A percentile compares a stretch with the other conserved stretches of the same genome.
Evolutionary conservation across 2,113 vertebrate species (phyloP).

Genomic region (Microtus oregoni): DNA sequence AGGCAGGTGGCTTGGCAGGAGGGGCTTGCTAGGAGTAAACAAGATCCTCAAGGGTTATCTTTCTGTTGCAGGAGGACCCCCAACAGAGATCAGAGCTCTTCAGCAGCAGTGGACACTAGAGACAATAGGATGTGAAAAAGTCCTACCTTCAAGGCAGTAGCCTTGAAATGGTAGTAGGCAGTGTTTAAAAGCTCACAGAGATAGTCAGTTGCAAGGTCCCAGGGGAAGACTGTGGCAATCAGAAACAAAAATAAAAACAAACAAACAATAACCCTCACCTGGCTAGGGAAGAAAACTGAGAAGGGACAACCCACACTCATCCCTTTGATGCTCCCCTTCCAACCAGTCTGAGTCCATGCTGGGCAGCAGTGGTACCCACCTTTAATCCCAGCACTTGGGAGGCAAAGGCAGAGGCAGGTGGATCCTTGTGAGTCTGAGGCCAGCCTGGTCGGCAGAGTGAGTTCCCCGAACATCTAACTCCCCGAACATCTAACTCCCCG

Average conservation of each 20-base stretch:
- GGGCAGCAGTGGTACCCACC: accelerated
- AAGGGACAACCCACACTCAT: neutral
- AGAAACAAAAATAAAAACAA: neutral
- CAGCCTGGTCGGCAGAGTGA: no score
- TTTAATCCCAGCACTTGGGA: neutral
- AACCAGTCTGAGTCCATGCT: neutral
- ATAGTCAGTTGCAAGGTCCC: neutral
- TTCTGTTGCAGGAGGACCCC: neutral
- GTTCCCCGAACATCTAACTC: neutral
- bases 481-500: no score
- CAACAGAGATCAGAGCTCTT: neutral
- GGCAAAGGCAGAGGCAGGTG: neutral
- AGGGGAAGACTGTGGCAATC: neutral
- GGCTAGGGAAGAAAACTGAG: neutral
- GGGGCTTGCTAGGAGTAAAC: neutral
- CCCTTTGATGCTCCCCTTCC: neutral
- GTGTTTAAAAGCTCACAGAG: neutral
- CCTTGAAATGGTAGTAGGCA: neutral
- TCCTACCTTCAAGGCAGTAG: neutral
- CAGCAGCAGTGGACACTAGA: neutral
- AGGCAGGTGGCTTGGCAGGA: neutral
- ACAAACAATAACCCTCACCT: neutral
- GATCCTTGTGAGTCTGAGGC: neutral
- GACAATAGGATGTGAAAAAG: neutral
- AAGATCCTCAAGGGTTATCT: neutral